phyloP scores from a whole-genome alignment of 2,113 vertebrate genomes.

The Equus przewalskii region DNA sequence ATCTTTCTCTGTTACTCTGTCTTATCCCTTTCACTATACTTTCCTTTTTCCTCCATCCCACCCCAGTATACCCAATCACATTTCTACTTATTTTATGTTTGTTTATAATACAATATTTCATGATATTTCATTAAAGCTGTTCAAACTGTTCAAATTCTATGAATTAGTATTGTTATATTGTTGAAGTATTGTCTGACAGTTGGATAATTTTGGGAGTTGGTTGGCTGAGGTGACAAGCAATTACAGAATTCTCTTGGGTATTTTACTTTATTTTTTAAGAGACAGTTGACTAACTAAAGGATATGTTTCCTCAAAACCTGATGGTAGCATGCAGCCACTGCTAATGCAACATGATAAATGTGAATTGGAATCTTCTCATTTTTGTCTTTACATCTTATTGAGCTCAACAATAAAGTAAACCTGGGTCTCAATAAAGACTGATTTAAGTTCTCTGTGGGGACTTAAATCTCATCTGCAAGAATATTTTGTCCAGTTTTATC shows the following conservation, averaged over 20 bases:
- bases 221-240: background rate
- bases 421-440: background rate
- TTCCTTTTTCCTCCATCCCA: background rate
- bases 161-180: background rate
- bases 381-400: constrained; percentile 39
- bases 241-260: constrained; percentile 1
- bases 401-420: background rate
- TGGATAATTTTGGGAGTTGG: background rate
- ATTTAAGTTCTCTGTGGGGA: background rate
- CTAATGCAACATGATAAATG: background rate
- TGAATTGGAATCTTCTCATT: constrained; percentile 15
- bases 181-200: background rate
- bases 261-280: background rate
- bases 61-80: background rate
- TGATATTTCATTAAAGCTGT: background rate
- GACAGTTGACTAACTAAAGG: background rate
- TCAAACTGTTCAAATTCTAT: background rate
- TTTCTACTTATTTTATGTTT: background rate
- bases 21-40: background rate
- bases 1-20: background rate
- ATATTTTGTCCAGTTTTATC: constrained; percentile 37
- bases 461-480: constrained; percentile 20
- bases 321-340: background rate
- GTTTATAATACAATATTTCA: background rate
- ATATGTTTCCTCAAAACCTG: constrained; percentile 30